phyloP scores from a whole-genome alignment of 2,797 vertebrate genomes.

The Rhodeus uyekii region DNA sequence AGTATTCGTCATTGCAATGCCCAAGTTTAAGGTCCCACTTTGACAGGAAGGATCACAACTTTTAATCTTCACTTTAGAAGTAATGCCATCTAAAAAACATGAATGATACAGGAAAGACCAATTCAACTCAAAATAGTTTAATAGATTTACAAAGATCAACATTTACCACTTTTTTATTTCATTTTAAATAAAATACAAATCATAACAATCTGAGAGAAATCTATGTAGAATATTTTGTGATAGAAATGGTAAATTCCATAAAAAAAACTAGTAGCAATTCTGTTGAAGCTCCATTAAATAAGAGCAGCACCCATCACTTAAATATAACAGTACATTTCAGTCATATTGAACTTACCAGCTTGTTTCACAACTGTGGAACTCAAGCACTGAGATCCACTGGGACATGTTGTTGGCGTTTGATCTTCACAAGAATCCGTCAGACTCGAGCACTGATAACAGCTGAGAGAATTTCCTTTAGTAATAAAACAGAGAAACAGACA shows the following conservation, averaged over 20 bases:
- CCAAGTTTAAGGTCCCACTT: not conserved
- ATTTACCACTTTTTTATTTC: not conserved
- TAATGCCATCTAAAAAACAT: not conserved
- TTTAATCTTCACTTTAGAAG: rapidly evolving
- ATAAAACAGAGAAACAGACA: not conserved
- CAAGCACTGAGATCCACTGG: rapidly evolving
- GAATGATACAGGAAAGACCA: not conserved
- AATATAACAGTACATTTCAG: too few species aligned
- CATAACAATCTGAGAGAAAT: too few species aligned
- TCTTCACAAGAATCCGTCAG: not conserved
- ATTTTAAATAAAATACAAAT: not conserved
- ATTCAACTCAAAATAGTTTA: not conserved
- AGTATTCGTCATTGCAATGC: rapidly evolving
- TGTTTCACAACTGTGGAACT: rapidly evolving
- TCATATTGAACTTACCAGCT: too few species aligned
- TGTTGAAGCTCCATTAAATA: not conserved
- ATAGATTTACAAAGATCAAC: too few species aligned
- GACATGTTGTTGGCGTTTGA: too few species aligned
- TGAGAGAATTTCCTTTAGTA: not conserved
- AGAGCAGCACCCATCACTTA: not conserved
- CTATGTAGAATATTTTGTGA: too few species aligned
- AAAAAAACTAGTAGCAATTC: not conserved
- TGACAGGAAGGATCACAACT: rapidly evolving
- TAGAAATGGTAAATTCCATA: too few species aligned
- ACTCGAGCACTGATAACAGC: not conserved